Conservation (phyloP, 2,797 vertebrate species). For the Onychomys torridus region DNA sequence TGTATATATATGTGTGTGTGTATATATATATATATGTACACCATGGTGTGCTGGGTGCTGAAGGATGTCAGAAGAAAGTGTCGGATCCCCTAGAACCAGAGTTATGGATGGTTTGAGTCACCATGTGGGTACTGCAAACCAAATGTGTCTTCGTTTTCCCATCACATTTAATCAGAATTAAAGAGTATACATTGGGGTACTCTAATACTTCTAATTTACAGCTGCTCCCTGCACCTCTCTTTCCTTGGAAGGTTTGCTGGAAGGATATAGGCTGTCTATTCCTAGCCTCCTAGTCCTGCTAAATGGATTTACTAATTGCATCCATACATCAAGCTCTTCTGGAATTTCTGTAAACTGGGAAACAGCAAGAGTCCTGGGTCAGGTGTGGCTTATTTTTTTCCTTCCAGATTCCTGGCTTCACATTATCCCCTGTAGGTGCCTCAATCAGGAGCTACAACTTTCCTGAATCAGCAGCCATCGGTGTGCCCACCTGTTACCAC, state of each 20-base stretch:
- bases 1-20: background rate
- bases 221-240: background rate
- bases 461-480: background rate
- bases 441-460: background rate
- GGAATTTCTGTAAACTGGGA: background rate
- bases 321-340: background rate
- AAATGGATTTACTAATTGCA: background rate
- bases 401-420: background rate
- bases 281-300: background rate
- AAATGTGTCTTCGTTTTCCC: background rate
- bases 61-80: background rate
- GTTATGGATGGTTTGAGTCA: background rate
- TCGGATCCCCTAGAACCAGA: background rate
- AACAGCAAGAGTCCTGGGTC: background rate
- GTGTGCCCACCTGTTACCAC: background rate
- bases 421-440: background rate
- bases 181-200: background rate
- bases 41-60: background rate
- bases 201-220: background rate
- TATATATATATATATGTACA: background rate
- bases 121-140: background rate
- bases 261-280: background rate
- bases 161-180: background rate
- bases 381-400: background rate
- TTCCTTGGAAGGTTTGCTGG: background rate